Evolutionary conservation across 2,888 invertebrate genomes (phyloP).

Genomic region (Cephus spinipes): DNA sequence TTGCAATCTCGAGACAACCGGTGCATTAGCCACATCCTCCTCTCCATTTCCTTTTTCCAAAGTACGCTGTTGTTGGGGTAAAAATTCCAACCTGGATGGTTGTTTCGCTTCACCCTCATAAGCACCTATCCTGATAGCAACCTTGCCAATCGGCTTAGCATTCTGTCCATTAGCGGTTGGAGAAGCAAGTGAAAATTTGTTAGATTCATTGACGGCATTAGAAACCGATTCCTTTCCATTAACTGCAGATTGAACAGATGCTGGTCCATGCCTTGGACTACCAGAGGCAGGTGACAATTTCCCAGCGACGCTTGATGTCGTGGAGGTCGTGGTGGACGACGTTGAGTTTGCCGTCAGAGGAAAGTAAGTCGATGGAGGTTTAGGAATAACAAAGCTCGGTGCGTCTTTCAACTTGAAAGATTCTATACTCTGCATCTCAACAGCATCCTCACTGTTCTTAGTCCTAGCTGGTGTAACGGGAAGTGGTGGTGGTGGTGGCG

Average conservation of each 20-base stretch:
- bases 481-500: constrained; percentile 52
- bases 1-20: constrained; percentile 76
- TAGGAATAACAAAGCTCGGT: constrained; percentile 71
- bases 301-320: constrained; percentile 33
- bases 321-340: constrained; percentile 32
- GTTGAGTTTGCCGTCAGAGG: constrained; percentile 60
- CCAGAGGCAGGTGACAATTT: constrained; percentile 23
- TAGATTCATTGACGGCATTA: constrained; percentile 69
- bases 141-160: constrained; percentile 72
- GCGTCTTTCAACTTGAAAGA: constrained; percentile 80
- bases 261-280: constrained; percentile 44
- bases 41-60: constrained; percentile 62
- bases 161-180: constrained; percentile 69
- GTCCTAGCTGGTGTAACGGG: constrained; percentile 37
- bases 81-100: constrained; percentile 80
- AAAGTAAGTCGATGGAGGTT: constrained; percentile 79
- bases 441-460: constrained; percentile 69
- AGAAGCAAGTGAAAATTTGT: constrained; percentile 73
- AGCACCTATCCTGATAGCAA: constrained; percentile 61
- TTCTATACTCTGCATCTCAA: constrained; percentile 82
- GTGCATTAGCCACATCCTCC: constrained; percentile 66
- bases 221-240: constrained; percentile 66
- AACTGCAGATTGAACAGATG: background rate
- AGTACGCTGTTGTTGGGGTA: constrained; percentile 60
- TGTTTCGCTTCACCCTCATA: constrained; percentile 68